phyloP scores from a whole-genome alignment of 2,113 vertebrate species.

The Petrocephalus microphthalmus region DNA sequence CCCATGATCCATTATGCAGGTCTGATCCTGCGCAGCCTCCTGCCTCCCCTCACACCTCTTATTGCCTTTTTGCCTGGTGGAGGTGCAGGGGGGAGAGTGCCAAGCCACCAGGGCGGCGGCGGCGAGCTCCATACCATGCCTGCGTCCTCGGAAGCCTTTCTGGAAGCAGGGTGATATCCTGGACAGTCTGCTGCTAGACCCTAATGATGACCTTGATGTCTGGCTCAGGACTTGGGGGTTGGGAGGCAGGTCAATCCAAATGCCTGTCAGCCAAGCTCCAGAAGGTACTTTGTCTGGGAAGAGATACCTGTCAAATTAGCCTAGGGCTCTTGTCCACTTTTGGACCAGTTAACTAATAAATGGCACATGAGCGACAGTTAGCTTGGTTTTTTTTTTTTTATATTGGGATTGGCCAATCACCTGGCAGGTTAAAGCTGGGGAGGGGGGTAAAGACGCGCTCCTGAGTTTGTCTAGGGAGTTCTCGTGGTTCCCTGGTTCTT shows the following conservation, averaged over 20 bases:
- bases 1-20: slow-evolving; percentile 79
- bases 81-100: slow-evolving; percentile 19
- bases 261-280: background rate
- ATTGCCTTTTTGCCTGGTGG: slow-evolving; percentile 83
- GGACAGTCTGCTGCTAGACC: background rate
- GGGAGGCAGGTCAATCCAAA: background rate
- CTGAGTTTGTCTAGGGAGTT: background rate
- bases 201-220: background rate
- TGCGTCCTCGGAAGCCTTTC: background rate
- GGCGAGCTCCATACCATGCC: background rate
- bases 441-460: background rate
- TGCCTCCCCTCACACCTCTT: slow-evolving; percentile 86
- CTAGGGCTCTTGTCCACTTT: background rate
- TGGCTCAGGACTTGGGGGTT: background rate
- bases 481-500: background rate
- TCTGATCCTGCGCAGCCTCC: slow-evolving; percentile 85
- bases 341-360: background rate
- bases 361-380: background rate
- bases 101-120: background rate
- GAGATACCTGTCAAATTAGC: background rate
- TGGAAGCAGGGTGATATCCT: background rate
- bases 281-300: background rate
- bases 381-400: too few relatives aligned
- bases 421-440: background rate
- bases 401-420: too few relatives aligned